Evolutionary conservation across 2,113 vertebrate species (phyloP).

Genomic region (Tiliqua scincoides): DNA sequence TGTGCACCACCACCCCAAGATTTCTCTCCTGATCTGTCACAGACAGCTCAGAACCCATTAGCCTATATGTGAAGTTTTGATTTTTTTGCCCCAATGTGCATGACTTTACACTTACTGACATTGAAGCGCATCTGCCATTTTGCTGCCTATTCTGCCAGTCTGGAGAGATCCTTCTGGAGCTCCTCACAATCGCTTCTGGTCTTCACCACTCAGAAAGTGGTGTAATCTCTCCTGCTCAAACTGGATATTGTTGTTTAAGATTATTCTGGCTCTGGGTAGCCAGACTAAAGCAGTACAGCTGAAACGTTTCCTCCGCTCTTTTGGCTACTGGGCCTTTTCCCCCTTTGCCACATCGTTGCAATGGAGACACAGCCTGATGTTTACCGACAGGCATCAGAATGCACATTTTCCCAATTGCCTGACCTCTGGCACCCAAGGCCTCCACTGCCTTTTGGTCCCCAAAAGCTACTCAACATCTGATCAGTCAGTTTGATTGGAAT

Average conservation of each 20-base stretch:
- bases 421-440: slow-evolving; percentile 74
- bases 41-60: too few species aligned
- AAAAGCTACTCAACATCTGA: slow-evolving; percentile 85
- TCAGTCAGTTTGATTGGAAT: slow-evolving; percentile 80
- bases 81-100: too few species aligned
- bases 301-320: slow-evolving; percentile 58
- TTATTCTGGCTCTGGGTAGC: slow-evolving; percentile 22
- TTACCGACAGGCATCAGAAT: slow-evolving; percentile 70
- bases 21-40: too few species aligned
- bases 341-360: slow-evolving; percentile 64
- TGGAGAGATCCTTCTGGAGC: too few species aligned
- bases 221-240: slow-evolving; percentile 1
- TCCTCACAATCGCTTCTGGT: too few species aligned
- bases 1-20: too few species aligned
- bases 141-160: too few species aligned
- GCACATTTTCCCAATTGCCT: slow-evolving; percentile 76
- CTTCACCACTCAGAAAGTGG: too few species aligned
- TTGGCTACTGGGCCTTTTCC: slow-evolving; percentile 68
- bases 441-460: slow-evolving; percentile 78
- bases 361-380: slow-evolving; percentile 56
- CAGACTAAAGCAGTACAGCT: slow-evolving; percentile 49
- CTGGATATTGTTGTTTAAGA: background rate
- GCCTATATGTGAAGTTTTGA: too few species aligned
- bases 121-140: too few species aligned
- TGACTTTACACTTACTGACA: too few species aligned